Evolutionary conservation across 2,797 vertebrate species (phyloP), one percentile per base, ranked within the genome.

Genomic region (Chaenodraco wilsoni): DNA sequence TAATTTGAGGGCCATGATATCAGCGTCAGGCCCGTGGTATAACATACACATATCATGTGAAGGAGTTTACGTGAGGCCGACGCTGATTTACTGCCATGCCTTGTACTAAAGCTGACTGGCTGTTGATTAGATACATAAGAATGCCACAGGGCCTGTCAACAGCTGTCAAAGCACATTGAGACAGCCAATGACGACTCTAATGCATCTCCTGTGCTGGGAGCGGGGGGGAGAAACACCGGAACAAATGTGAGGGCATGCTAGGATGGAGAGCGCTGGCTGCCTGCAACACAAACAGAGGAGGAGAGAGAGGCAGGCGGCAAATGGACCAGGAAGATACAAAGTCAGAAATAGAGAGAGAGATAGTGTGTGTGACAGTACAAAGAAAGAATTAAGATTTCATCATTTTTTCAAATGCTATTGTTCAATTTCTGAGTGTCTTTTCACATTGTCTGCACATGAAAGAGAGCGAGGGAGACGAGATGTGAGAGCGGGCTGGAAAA

Each of bases 331-430:
- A 78, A 80, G 63, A 55, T 7, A 66, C 46, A 72, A 64, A 55
- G 69, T 59, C 68, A 74, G 49, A 76, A 74, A 69, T 23, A 60
- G 45, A 37, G 50, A 76, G 57, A 54, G 57, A 21, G 60, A 66
- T 19, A 10, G 69, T 41, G 74, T 72, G 62, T 84, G 69, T 72
- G 72, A 81, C 79, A 80, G 81, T 67, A 76, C 76, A 82, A 82
- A 82, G 78, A 72, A 23, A 9, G 60, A 52, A 81, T 81, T 80
- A 87, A 74, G 78, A 88, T 85, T 88, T 88, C 76, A 87, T 87
- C 78, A 72, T 72, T 82, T 66, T 69, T 78, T 89, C 75, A 80
- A 77, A 86, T 11, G 46, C 75, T 65, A 67, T 74, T 79, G 84
- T 85, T 88, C 63, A 70, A 81, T 82, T 80, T 78, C 61, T 69